These are phyloP conservation scores for Poecilus cupreus DNA, from an alignment of 2,888 invertebrate genomes.

Conservation along the genomic window DNA sequence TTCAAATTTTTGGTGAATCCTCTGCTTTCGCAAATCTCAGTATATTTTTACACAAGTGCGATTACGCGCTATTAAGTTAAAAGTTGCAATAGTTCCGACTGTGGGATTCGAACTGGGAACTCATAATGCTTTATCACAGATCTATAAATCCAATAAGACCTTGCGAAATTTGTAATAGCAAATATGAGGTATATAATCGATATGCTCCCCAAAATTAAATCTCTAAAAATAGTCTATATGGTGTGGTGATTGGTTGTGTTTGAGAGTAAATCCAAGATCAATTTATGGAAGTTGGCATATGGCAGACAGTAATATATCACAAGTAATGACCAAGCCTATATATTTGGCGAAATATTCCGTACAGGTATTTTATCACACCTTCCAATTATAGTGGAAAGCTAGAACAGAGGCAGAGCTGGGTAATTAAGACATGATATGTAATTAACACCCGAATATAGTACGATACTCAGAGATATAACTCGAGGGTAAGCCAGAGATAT, in stretches of 20 bases:
- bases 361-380: conserved; percentile 33
- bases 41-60: too few species aligned
- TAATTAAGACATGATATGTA: conserved; percentile 40
- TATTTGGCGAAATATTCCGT: conserved; percentile 5
- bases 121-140: too few species aligned
- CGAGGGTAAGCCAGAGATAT: conserved; percentile 14
- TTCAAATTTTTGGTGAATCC: too few species aligned
- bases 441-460: conserved; percentile 35
- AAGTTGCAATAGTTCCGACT: too few species aligned
- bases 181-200: too few species aligned
- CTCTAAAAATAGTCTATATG: too few species aligned
- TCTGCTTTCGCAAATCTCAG: too few species aligned
- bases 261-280: background rate
- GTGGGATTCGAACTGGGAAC: too few species aligned
- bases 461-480: conserved; percentile 41
- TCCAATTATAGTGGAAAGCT: conserved; percentile 38
- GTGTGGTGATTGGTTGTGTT: background rate
- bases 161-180: too few species aligned
- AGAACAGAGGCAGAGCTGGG: conserved; percentile 21
- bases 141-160: too few species aligned
- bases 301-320: conserved; percentile 16
- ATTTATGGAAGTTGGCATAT: background rate
- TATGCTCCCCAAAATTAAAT: too few species aligned
- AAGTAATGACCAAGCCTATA: background rate
- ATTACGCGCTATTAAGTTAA: too few species aligned